Percentiles rank a stretch among this genome's conserved stretches.
phyloP scores from a whole-genome alignment of 2,113 vertebrate species.

The Cyrtonyx montezumae region DNA sequence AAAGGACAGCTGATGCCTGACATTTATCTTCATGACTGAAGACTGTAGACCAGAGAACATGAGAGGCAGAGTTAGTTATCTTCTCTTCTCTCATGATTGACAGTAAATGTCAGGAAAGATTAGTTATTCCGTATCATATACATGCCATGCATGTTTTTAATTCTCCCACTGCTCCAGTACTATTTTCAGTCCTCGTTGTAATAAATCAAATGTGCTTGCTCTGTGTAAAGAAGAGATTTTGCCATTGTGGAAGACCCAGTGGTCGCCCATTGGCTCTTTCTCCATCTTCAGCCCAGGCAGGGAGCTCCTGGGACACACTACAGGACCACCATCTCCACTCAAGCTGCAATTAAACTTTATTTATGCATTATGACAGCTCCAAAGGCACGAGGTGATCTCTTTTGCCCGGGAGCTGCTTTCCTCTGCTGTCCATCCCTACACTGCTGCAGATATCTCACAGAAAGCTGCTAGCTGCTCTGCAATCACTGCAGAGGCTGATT shows the following conservation, averaged over 20 bases:
- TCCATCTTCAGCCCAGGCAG: not conserved
- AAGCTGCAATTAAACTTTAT: not conserved
- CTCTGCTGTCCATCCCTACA: not conserved
- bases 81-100: conserved; percentile 71
- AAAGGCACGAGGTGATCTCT: not conserved
- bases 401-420: not conserved
- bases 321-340: not conserved
- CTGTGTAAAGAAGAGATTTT: conserved; percentile 30
- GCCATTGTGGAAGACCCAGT: not conserved
- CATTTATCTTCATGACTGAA: conserved; percentile 77
- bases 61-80: conserved; percentile 74
- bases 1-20: conserved; percentile 58
- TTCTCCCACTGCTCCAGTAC: conserved; percentile 52
- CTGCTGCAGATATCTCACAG: not conserved
- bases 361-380: not conserved
- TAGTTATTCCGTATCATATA: conserved; percentile 72
- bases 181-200: conserved; percentile 54
- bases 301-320: not conserved
- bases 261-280: not conserved
- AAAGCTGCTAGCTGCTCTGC: not conserved
- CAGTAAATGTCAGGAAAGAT: conserved; percentile 79
- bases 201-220: conserved; percentile 70
- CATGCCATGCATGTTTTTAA: conserved; percentile 70
- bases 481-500: not conserved
- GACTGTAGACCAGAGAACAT: conserved; percentile 62